Conservation (phyloP, 30 jellyfish, hydroid and myxozoan species). For the Rhopilema esculentum region DNA sequence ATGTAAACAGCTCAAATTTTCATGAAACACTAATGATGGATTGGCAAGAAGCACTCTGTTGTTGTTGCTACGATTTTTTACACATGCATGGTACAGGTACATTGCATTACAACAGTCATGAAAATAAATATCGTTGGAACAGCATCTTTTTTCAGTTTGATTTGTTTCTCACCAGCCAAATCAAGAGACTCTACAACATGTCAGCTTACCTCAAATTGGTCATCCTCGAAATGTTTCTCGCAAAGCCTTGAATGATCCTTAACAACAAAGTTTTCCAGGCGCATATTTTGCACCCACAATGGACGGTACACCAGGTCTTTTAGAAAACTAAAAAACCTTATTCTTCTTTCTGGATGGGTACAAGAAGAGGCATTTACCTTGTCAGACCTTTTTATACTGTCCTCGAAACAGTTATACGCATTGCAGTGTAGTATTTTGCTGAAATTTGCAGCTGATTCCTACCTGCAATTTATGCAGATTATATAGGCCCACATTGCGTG, state of each 20-base stretch:
- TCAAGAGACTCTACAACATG: background rate
- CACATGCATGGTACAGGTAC: background rate
- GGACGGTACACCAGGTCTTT: background rate
- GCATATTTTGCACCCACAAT: conserved; percentile 1
- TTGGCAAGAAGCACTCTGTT: background rate
- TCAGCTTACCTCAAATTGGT: conserved; percentile 12
- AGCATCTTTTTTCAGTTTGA: conserved; percentile 43
- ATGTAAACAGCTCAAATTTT: background rate
- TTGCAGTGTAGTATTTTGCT: background rate
- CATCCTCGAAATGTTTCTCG: conserved; percentile 20
- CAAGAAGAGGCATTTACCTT: background rate
- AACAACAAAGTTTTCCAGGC: background rate
- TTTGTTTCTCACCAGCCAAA: background rate
- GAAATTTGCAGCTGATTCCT: background rate
- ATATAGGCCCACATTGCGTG: background rate
- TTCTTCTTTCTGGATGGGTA: background rate
- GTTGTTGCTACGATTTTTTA: background rate
- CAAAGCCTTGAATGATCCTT: conserved; percentile 1
- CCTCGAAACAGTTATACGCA: conserved; percentile 9
- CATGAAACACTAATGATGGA: background rate
- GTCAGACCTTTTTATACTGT: background rate
- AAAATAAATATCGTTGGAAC: conserved; percentile 41
- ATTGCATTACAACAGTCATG: background rate
- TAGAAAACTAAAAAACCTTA: background rate
- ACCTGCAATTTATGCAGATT: background rate